Conservation (phyloP, 2,888 invertebrate genomes). For the Conistra vaccinii region DNA sequence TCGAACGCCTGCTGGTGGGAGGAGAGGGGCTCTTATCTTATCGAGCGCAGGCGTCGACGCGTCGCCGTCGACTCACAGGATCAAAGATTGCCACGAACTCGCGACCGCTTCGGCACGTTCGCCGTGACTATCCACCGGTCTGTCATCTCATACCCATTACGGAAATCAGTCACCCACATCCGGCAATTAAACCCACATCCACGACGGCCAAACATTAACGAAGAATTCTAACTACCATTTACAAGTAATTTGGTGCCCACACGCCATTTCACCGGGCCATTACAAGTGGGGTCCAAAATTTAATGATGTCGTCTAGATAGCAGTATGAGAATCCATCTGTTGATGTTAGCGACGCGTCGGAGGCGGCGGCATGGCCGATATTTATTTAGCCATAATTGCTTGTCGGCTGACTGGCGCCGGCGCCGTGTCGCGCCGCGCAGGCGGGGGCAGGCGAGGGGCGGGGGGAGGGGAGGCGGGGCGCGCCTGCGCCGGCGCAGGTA, state of each 20-base stretch:
- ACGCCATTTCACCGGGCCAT: constrained; percentile 79
- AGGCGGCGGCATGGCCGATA: constrained; percentile 88
- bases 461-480: constrained; percentile 61
- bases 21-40: constrained; percentile 73
- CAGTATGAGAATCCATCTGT: constrained; percentile 85
- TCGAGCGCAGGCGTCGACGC: constrained; percentile 79
- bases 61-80: constrained; percentile 75
- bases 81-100: constrained; percentile 74
- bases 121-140: constrained; percentile 63
- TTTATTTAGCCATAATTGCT: constrained; percentile 91
- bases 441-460: constrained; percentile 61
- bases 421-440: constrained; percentile 85
- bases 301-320: constrained; percentile 87
- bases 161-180: constrained; percentile 78
- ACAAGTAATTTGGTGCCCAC: constrained; percentile 80
- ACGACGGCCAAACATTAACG: constrained; percentile 76
- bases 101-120: constrained; percentile 58
- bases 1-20: constrained; percentile 66
- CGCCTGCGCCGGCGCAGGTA: constrained; percentile 83
- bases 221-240: constrained; percentile 77
- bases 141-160: constrained; percentile 70
- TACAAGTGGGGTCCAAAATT: constrained; percentile 80
- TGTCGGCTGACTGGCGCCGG: constrained; percentile 90
- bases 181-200: constrained; percentile 79
- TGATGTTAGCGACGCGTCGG: constrained; percentile 83